Conservation (phyloP, 2,888 invertebrate genomes). For the Eupithecia centaureata region DNA sequence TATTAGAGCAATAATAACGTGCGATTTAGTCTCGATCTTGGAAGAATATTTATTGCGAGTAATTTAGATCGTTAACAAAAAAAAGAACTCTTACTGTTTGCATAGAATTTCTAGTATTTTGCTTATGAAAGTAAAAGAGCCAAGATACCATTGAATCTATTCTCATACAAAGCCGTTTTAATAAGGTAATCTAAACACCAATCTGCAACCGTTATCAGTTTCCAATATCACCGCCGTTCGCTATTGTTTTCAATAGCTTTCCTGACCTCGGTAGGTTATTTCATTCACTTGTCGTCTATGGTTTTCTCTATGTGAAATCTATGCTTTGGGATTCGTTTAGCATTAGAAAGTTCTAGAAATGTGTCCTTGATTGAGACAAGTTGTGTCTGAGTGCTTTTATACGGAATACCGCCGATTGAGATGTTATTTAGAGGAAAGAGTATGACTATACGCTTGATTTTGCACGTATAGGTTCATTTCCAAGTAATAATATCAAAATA, state of each 20-base stretch:
- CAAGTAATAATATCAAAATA: too few relatives aligned
- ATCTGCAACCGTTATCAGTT: conserved; percentile 27
- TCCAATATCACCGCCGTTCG: conserved; percentile 25
- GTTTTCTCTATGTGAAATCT: conserved; percentile 17
- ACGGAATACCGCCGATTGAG: background rate
- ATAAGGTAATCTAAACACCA: conserved; percentile 18
- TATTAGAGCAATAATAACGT: background rate
- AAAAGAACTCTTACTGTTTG: too few relatives aligned
- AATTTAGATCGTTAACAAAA: background rate
- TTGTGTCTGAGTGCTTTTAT: conserved; percentile 3
- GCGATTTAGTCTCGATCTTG: background rate
- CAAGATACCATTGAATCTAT: background rate
- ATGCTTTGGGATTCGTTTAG: conserved; percentile 12
- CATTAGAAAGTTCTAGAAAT: conserved; percentile 13
- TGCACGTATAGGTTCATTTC: too few relatives aligned
- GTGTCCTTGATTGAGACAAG: conserved; percentile 13
- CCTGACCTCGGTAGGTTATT: conserved; percentile 22
- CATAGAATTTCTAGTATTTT: background rate
- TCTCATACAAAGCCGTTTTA: conserved; percentile 6
- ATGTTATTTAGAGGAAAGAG: background rate
- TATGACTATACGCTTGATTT: too few relatives aligned
- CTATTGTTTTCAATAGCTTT: conserved; percentile 31
- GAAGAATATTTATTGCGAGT: background rate
- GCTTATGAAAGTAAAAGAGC: background rate
- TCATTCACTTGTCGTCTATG: conserved; percentile 15